Evolutionary conservation across 2,888 invertebrate genomes (phyloP).

Genomic region (Diaphora mendica): DNA sequence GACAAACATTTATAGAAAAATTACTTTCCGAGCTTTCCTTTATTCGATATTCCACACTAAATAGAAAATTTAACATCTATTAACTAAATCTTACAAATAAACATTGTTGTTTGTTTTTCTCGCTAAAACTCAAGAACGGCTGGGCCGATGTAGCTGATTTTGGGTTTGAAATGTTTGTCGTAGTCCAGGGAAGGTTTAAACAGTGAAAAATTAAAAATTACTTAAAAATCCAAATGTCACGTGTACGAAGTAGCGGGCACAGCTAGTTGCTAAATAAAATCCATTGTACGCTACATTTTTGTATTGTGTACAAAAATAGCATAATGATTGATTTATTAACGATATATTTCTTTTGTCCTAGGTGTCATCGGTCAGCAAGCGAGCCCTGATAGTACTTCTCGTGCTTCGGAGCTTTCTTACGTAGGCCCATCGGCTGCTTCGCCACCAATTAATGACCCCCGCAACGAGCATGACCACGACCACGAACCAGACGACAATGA

Average conservation of each 20-base stretch:
- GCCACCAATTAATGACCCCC: conserved; percentile 71
- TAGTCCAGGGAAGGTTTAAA: too few relatives aligned
- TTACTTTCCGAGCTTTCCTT: background rate
- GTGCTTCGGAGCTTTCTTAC: conserved; percentile 91
- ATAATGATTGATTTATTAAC: conserved; percentile 14
- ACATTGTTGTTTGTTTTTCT: too few relatives aligned
- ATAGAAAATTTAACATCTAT: too few relatives aligned
- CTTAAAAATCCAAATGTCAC: too few relatives aligned
- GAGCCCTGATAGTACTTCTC: conserved; percentile 95
- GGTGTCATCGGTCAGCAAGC: conserved; percentile 89
- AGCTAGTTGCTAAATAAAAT: background rate
- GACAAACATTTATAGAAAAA: background rate
- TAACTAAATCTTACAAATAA: too few relatives aligned
- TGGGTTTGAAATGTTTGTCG: too few relatives aligned
- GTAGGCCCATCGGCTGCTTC: conserved; percentile 76
- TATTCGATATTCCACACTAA: background rate
- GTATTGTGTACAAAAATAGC: background rate
- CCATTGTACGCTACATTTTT: background rate
- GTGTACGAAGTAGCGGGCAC: too few relatives aligned
- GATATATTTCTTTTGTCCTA: conserved; percentile 61
- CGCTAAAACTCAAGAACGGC: too few relatives aligned
- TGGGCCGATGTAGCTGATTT: too few relatives aligned
- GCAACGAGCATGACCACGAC: conserved; percentile 70
- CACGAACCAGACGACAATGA: conserved; percentile 82
- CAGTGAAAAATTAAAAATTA: too few relatives aligned